A percentile compares a stretch with the other conserved stretches of the same genome.
phyloP scores from a whole-genome alignment of 2,113 vertebrate species.

The Lagopus muta region DNA sequence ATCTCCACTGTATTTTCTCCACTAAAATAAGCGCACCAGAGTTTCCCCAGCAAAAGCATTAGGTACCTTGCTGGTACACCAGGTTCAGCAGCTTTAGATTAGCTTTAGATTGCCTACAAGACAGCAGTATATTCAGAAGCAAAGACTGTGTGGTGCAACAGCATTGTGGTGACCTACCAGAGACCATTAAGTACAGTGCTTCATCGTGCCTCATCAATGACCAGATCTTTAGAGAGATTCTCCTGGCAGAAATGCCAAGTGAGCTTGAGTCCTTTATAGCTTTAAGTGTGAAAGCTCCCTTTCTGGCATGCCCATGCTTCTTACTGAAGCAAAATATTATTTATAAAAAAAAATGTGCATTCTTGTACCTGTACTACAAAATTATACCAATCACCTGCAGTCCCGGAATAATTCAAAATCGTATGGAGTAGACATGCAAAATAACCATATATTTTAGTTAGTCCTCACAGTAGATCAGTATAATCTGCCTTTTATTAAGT shows the following conservation, averaged over 20 bases:
- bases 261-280: neutral
- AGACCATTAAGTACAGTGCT: neutral
- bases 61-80: neutral
- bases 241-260: neutral
- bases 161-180: neutral
- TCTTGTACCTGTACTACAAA: neutral
- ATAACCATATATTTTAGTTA: constrained; percentile 13
- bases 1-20: neutral
- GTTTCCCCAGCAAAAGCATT: neutral
- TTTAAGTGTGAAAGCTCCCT: neutral
- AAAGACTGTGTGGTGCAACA: neutral
- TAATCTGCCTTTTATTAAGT: constrained; percentile 63
- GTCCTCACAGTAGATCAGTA: constrained; percentile 25
- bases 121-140: neutral
- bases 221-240: neutral
- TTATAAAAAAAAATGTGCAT: neutral
- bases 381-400: neutral
- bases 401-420: constrained; percentile 6
- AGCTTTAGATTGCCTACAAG: neutral
- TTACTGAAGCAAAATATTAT: neutral
- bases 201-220: neutral
- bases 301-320: neutral
- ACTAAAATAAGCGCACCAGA: neutral
- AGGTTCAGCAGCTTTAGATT: neutral
- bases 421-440: neutral